Evolutionary conservation across 2,888 invertebrate species (phyloP).

Genomic region (Esperia sulphurella): DNA sequence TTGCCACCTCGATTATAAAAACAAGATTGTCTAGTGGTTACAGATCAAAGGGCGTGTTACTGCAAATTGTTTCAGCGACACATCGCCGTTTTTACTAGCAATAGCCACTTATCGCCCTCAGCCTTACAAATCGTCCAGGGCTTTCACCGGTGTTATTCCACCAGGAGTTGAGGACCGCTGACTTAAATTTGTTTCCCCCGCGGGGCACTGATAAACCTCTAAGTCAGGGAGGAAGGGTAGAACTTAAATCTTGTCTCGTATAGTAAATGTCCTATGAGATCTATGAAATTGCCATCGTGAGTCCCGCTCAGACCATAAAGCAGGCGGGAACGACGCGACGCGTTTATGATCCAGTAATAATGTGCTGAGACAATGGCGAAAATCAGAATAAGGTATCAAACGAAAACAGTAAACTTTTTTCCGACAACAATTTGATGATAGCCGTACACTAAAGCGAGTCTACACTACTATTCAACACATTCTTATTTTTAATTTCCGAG

Average conservation of each 20-base stretch:
- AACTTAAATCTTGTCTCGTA: neutral
- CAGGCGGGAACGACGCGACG: slow-evolving; percentile 51
- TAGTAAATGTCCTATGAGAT: slow-evolving; percentile 65
- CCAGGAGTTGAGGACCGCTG: neutral
- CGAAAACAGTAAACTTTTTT: neutral
- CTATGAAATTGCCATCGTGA: slow-evolving; percentile 73
- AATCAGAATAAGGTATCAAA: slow-evolving; percentile 13
- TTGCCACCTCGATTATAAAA: neutral
- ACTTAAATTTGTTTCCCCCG: neutral
- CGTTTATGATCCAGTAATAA: slow-evolving; percentile 66
- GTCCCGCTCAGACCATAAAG: slow-evolving; percentile 64
- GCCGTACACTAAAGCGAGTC: neutral
- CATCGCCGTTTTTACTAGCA: slow-evolving; percentile 39
- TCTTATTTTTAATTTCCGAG: too few relatives aligned
- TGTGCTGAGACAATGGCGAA: slow-evolving; percentile 45
- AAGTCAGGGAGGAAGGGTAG: neutral
- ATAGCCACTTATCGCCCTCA: slow-evolving; percentile 49
- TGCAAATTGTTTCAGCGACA: slow-evolving; percentile 43
- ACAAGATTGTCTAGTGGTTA: slow-evolving; percentile 1
- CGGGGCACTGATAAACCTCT: neutral
- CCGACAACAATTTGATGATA: slow-evolving; percentile 1
- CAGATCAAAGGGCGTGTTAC: slow-evolving; percentile 19
- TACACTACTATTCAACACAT: neutral
- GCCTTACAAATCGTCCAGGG: slow-evolving; percentile 55
- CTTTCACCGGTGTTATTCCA: slow-evolving; percentile 46